phyloP scores from a whole-genome alignment of 2,888 invertebrate genomes.

The Cloeon dipterum region DNA sequence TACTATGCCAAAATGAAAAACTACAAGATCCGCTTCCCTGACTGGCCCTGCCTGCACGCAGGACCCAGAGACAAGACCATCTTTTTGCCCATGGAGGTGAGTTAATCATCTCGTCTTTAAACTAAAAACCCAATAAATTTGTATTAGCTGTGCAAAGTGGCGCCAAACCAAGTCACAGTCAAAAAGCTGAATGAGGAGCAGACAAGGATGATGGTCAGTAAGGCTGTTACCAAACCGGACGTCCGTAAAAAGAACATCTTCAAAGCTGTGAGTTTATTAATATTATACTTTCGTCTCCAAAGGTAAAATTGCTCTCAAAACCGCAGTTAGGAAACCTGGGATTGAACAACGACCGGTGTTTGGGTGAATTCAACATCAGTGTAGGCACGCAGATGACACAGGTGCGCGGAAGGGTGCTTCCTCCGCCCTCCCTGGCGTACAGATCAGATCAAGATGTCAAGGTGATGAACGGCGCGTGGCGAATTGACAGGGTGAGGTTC shows the following conservation, averaged over 20 bases:
- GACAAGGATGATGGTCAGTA: conserved; percentile 64
- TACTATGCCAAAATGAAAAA: conserved; percentile 21
- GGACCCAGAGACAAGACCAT: conserved; percentile 23
- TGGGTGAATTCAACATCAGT: conserved; percentile 61
- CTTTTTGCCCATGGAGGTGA: conserved; percentile 23
- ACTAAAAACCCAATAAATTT: neutral
- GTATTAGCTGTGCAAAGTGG: conserved; percentile 39
- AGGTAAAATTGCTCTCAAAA: too few species aligned
- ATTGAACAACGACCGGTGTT: conserved; percentile 24
- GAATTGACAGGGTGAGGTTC: conserved; percentile 10
- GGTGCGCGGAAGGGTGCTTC: conserved; percentile 54
- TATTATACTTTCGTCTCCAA: too few species aligned
- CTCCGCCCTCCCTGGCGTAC: conserved; percentile 51
- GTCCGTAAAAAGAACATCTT: conserved; percentile 59
- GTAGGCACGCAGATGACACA: conserved; percentile 49
- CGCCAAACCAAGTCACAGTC: conserved; percentile 54
- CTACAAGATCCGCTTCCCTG: conserved; percentile 31
- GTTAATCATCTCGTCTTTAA: neutral
- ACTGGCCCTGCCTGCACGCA: conserved; percentile 69
- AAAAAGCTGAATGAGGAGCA: conserved; percentile 64
- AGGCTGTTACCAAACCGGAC: conserved; percentile 60
- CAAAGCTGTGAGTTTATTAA: conserved; percentile 31
- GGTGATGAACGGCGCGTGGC: conserved; percentile 23
- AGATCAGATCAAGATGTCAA: conserved; percentile 11
- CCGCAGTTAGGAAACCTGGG: conserved; percentile 14